phyloP scores from a whole-genome alignment of 30 jellyfish, hydroid and myxozoan species.

The Chrysaora quinquecirrha region DNA sequence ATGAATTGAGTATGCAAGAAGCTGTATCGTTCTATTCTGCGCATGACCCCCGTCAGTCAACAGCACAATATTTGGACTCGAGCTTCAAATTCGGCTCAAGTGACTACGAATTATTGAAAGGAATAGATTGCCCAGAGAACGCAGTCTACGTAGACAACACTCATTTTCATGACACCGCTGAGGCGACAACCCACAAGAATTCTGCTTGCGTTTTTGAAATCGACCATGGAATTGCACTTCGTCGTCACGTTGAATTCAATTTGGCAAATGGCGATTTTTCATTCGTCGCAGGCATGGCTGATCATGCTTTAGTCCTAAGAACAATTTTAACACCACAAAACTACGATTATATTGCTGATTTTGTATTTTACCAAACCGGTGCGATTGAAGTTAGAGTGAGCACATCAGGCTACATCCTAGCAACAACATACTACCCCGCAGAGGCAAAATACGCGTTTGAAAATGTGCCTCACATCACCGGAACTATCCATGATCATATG shows the following conservation, averaged over 20 bases:
- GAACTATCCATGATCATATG: slow-evolving; percentile 83
- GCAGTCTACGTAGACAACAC: slow-evolving; percentile 60
- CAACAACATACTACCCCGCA: slow-evolving; percentile 56
- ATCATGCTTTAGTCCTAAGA: slow-evolving; percentile 73
- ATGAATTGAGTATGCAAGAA: slow-evolving; percentile 81
- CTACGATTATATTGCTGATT: slow-evolving; percentile 76
- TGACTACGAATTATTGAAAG: slow-evolving; percentile 44
- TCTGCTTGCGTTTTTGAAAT: slow-evolving; percentile 75
- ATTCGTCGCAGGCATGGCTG: slow-evolving; percentile 68
- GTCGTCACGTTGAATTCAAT: slow-evolving; percentile 72
- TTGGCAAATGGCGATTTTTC: slow-evolving; percentile 10
- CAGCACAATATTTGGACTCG: slow-evolving; percentile 64
- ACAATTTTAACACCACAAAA: slow-evolving; percentile 60
- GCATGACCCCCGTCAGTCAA: slow-evolving; percentile 59
- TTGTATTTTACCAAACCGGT: slow-evolving; percentile 79
- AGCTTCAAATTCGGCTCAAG: slow-evolving; percentile 48
- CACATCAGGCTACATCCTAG: slow-evolving; percentile 77
- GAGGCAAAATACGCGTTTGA: slow-evolving; percentile 75
- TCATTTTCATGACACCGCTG: slow-evolving; percentile 28
- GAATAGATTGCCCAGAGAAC: slow-evolving; percentile 85
- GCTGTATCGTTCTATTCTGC: slow-evolving; percentile 77
- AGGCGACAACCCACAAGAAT: slow-evolving; percentile 22
- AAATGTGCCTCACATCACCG: slow-evolving; percentile 28
- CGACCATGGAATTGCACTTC: slow-evolving; percentile 59
- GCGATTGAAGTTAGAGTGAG: slow-evolving; percentile 73